phyloP scores from a whole-genome alignment of 2,888 invertebrate genomes.

The Caenorhabditis imperialis region DNA sequence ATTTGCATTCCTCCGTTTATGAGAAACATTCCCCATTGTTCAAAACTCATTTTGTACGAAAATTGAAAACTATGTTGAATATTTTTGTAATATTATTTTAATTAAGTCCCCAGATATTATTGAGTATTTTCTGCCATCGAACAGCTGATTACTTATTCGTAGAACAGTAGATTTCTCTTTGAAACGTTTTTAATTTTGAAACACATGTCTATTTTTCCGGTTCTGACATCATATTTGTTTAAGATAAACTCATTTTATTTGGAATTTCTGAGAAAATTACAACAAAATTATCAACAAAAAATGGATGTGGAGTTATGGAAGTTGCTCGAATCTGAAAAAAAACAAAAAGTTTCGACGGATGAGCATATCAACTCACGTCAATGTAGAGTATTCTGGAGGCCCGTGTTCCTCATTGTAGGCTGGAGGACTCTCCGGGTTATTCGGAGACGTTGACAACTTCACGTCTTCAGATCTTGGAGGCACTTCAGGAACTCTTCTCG shows the following conservation, averaged over 20 bases:
- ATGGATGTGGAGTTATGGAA: not conserved
- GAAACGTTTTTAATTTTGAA: not conserved
- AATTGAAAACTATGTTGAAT: not conserved
- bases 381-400: constrained; percentile 12
- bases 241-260: constrained; percentile 38
- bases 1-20: no score
- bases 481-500: not conserved
- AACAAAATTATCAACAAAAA: not conserved
- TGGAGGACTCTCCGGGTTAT: constrained; percentile 7
- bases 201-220: constrained; percentile 13
- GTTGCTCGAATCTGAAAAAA: constrained; percentile 15
- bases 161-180: no score
- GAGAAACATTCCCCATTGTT: not conserved
- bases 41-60: not conserved
- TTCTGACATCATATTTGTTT: not conserved
- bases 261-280: not conserved
- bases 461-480: not conserved
- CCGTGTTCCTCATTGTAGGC: not conserved
- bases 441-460: constrained; percentile 7
- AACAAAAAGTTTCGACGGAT: no score
- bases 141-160: no score
- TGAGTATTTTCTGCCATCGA: constrained; percentile 3
- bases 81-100: no score
- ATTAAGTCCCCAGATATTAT: no score
- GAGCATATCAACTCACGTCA: constrained; percentile 15